Conservation (phyloP, 2,797 vertebrate species). For the Sebastes jordani region DNA sequence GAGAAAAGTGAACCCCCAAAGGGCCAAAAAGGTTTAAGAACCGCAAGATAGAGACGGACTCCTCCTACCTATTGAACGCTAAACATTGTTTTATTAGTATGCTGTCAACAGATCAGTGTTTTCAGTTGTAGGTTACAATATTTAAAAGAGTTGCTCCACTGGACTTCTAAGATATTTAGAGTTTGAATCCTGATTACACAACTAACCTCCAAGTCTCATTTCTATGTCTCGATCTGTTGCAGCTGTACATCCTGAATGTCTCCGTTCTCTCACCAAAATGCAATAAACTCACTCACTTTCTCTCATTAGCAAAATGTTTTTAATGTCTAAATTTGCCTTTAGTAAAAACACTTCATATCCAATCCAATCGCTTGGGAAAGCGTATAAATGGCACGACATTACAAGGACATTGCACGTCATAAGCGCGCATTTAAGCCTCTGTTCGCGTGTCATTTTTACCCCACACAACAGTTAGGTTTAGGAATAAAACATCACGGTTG, state of each 20-base stretch:
- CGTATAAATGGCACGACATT: no score
- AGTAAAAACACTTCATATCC: not conserved
- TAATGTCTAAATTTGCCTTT: not conserved
- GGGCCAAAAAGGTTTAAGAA: not conserved
- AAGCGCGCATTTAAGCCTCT: no score
- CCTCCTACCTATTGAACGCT: not conserved
- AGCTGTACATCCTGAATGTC: not conserved
- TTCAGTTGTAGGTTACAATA: not conserved
- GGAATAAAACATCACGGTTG: no score
- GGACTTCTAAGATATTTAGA: not conserved
- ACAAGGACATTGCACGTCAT: no score
- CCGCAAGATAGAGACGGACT: not conserved
- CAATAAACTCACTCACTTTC: not conserved
- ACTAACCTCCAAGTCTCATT: not conserved
- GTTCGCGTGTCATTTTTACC: no score
- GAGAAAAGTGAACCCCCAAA: not conserved
- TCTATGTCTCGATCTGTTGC: not conserved
- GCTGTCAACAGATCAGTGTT: not conserved
- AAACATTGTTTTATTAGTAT: not conserved
- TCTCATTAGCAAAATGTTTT: not conserved
- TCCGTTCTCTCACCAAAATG: not conserved
- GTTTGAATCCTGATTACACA: not conserved
- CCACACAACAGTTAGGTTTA: no score
- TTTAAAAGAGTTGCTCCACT: not conserved
- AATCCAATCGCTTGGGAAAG: no score